Conservation (phyloP, 2,888 invertebrate species). For the Hartigia nigra region DNA sequence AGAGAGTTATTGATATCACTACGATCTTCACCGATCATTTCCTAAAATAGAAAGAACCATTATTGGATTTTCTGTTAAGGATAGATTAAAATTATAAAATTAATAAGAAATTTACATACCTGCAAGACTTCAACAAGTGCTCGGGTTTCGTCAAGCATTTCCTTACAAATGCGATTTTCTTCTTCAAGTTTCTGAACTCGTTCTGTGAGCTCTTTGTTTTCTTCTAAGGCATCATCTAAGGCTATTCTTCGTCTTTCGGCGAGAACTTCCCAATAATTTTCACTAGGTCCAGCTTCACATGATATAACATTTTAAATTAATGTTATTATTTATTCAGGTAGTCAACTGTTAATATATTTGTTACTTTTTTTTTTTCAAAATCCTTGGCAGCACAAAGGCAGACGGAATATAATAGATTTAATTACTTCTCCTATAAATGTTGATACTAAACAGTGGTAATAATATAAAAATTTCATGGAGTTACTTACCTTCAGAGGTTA, state of each 20-base stretch:
- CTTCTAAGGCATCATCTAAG: constrained; percentile 77
- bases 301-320: background rate
- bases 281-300: constrained; percentile 72
- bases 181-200: constrained; percentile 71
- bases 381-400: background rate
- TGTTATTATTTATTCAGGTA: background rate
- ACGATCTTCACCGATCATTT: constrained; percentile 73
- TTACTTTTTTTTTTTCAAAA: background rate
- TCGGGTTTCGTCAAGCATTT: constrained; percentile 81
- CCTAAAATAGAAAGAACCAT: constrained; percentile 65
- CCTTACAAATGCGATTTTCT: constrained; percentile 75
- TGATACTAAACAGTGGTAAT: too few relatives aligned
- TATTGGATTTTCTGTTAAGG: background rate
- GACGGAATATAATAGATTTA: background rate
- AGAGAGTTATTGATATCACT: constrained; percentile 60
- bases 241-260: constrained; percentile 80
- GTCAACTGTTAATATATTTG: background rate
- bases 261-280: constrained; percentile 80
- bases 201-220: constrained; percentile 72
- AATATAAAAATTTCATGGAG: background rate
- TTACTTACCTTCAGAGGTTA: constrained; percentile 72
- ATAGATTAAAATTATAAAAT: background rate
- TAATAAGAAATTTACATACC: constrained; percentile 62
- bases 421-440: background rate
- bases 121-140: constrained; percentile 81